phyloP scores from a whole-genome alignment of 2,113 vertebrate species.

The Colaptes auratus region DNA sequence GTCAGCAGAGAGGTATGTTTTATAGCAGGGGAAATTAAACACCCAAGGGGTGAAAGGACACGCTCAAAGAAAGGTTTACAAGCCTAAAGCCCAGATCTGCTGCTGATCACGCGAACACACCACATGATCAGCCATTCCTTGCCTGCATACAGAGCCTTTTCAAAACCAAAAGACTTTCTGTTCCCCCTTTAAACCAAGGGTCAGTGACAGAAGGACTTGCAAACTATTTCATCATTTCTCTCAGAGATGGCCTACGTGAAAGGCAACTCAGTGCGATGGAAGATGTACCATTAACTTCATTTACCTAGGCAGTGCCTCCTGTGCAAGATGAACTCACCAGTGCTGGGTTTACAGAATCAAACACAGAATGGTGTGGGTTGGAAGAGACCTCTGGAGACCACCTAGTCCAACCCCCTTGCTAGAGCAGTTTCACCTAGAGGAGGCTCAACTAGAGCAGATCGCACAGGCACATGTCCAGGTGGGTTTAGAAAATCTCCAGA shows the following conservation, averaged over 20 bases:
- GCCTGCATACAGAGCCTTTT: conserved; percentile 8
- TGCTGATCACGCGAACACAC: conserved; percentile 21
- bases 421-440: too few species aligned
- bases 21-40: conserved; percentile 43
- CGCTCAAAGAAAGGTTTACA: neutral
- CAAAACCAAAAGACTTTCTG: neutral
- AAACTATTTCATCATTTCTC: neutral
- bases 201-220: neutral
- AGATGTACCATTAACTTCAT: neutral
- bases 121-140: conserved; percentile 8
- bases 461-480: too few species aligned
- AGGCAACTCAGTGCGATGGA: neutral
- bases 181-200: neutral
- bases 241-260: neutral
- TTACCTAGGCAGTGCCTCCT: neutral
- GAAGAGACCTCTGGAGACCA: too few species aligned
- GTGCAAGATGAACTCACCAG: neutral
- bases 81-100: conserved; percentile 4
- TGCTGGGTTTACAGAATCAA: accelerated
- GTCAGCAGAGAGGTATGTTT: conserved; percentile 5
- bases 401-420: too few species aligned
- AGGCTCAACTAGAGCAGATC: too few species aligned
- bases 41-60: neutral
- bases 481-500: too few species aligned
- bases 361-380: too few species aligned